Conservation (phyloP, 2,888 invertebrate species). For the Chalcosyrphus nemorum region DNA sequence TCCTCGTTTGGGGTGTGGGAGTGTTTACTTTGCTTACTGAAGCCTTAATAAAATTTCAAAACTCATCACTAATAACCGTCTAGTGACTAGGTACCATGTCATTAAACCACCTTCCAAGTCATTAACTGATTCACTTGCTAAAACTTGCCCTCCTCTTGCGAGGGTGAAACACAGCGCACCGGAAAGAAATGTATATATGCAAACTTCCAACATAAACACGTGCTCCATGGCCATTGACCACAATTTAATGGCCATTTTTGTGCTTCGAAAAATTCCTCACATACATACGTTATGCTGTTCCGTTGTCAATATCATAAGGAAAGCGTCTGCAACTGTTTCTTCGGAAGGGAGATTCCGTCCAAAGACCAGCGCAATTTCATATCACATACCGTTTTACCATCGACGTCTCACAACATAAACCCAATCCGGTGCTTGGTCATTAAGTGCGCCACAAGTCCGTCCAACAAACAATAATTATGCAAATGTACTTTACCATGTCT, state of each 20-base stretch:
- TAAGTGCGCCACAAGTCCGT: slow-evolving; percentile 72
- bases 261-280: background rate
- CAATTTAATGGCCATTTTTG: slow-evolving; percentile 48
- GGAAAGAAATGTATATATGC: slow-evolving; percentile 22
- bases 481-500: slow-evolving; percentile 49
- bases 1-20: too few relatives aligned
- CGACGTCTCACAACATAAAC: slow-evolving; percentile 72
- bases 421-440: slow-evolving; percentile 71
- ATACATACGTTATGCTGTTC: slow-evolving; percentile 4
- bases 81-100: background rate
- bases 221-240: slow-evolving; percentile 60
- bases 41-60: too few relatives aligned
- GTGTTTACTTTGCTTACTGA: too few relatives aligned
- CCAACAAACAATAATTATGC: slow-evolving; percentile 73
- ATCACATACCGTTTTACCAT: slow-evolving; percentile 63
- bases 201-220: slow-evolving; percentile 29
- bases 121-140: slow-evolving; percentile 26
- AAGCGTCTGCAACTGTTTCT: slow-evolving; percentile 59
- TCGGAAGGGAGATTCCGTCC: slow-evolving; percentile 55
- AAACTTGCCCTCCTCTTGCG: background rate
- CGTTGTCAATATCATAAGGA: slow-evolving; percentile 58
- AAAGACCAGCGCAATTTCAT: slow-evolving; percentile 25
- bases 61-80: background rate
- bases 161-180: background rate
- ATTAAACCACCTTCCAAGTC: slow-evolving; percentile 9